Conservation (phyloP, 2,888 invertebrate species). For the Macrosoma leucophasiata region DNA sequence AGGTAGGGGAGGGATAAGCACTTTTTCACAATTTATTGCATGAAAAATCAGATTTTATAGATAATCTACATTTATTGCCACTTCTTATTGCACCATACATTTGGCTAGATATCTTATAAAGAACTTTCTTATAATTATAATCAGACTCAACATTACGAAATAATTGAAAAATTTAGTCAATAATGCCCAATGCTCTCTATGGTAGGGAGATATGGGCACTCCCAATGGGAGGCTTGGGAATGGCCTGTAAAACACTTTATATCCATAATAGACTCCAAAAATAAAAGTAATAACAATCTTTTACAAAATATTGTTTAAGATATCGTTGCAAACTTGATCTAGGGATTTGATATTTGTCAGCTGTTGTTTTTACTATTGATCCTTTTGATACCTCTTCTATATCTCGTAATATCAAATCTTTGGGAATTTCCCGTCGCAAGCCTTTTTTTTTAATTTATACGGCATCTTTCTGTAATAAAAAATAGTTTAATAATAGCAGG, state of each 20-base stretch:
- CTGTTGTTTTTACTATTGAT: slow-evolving; percentile 21
- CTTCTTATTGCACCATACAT: too few species aligned
- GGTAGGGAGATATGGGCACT: slow-evolving; percentile 15
- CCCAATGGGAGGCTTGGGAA: slow-evolving; percentile 16
- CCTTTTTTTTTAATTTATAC: slow-evolving; percentile 14
- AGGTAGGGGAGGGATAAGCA: background rate
- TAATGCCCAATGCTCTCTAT: slow-evolving; percentile 15
- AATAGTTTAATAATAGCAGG: slow-evolving; percentile 4
- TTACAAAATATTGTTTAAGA: slow-evolving; percentile 7
- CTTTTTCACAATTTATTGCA: slow-evolving; percentile 1
- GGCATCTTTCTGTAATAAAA: slow-evolving; percentile 17
- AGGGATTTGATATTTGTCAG: slow-evolving; percentile 20
- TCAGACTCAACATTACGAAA: slow-evolving; percentile 3
- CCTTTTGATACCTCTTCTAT: slow-evolving; percentile 22
- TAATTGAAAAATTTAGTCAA: slow-evolving; percentile 10
- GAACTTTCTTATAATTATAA: slow-evolving; percentile 4
- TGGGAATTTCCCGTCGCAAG: slow-evolving; percentile 18
- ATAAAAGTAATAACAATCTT: slow-evolving; percentile 5
- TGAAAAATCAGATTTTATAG: too few species aligned
- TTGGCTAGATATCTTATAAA: too few species aligned
- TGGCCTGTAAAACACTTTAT: slow-evolving; percentile 13
- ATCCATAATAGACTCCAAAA: background rate
- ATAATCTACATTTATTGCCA: too few species aligned
- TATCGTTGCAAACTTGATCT: slow-evolving; percentile 18
- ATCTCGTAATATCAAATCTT: slow-evolving; percentile 21